Percentiles rank a stretch among this genome's conserved stretches.
These are phyloP conservation scores for Caranx ignobilis DNA, from an alignment of 2,113 vertebrate species.

Conservation along the genomic window DNA sequence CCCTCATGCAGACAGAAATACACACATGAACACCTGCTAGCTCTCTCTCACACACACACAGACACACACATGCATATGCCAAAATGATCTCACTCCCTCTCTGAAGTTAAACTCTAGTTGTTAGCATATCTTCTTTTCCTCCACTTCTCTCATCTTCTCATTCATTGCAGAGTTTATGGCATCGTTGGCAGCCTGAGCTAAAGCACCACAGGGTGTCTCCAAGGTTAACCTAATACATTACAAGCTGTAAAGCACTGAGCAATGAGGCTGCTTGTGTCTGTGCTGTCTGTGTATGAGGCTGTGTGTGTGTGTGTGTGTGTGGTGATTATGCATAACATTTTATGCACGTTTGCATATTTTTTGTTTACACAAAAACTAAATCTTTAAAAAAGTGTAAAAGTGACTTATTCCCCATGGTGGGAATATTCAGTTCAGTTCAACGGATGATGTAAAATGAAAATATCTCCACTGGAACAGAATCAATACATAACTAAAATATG, in stretches of 20 bases:
- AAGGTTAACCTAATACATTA: slow-evolving; percentile 67
- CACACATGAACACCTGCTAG: background rate
- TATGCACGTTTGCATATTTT: slow-evolving; percentile 13
- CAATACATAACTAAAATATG: slow-evolving; percentile 73
- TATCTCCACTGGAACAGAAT: slow-evolving; percentile 68
- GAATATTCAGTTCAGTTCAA: slow-evolving; percentile 37
- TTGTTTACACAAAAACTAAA: slow-evolving; percentile 20
- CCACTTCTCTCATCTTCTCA: slow-evolving; percentile 40
- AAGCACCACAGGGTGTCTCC: slow-evolving; percentile 48
- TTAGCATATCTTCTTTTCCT: slow-evolving; percentile 10
- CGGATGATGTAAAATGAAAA: slow-evolving; percentile 66
- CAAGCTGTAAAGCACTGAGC: slow-evolving; percentile 31
- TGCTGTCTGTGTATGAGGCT: background rate
- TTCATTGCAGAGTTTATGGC: slow-evolving; percentile 56
- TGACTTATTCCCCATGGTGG: slow-evolving; percentile 38
- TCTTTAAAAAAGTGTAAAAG: slow-evolving; percentile 41
- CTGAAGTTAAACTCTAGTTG: slow-evolving; percentile 39
- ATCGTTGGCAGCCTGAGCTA: slow-evolving; percentile 1
- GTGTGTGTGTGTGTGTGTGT: background rate
- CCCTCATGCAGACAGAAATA: slow-evolving; percentile 1
- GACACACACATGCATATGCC: slow-evolving; percentile 1
- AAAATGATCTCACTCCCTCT: slow-evolving; percentile 25
- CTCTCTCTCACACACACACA: background rate
- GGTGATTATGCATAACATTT: slow-evolving; percentile 19
- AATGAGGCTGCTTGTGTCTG: background rate